Evolutionary conservation across 1,140 invertebrate genomes (phyloP), one percentile per base, ranked within the genome.

Genomic region (Ceratosolen fusciceps): DNA sequence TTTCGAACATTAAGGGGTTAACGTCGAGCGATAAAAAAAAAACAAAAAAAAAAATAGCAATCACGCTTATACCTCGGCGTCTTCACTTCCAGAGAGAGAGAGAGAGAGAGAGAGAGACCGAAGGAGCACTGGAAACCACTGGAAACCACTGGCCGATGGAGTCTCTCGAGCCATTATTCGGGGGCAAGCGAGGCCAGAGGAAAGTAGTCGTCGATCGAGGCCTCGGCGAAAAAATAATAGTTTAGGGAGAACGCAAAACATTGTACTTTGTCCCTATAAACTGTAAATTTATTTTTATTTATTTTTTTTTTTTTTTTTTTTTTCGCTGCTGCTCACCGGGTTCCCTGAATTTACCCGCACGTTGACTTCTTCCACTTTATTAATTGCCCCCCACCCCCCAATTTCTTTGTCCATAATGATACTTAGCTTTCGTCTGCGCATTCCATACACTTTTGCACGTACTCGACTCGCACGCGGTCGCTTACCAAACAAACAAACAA

Each of bases 221-320:
- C 77, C 77, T 79, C 74, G 77, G 29, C 58, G 29, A 65, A 74
- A n/a, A n/a, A 74, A 60, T 74, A 62, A 74, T 79, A 71, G 49
- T 31, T 77, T 26, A 26, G 49, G 37, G 52, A 77, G 21, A 43
- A 34, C 43, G 10, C 58, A 37, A 47, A 68, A 79, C 60, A 79
- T 74, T 74, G 71, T 74, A 79, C 21, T 54, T 73, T 39, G 39
- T 60, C 43, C 31, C 29, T 10, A 19, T 8, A 16, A 4, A 21
- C 49, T 52, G 49, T 52, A 52, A 52, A 52, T 52, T 16, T 19
- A 16, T 8, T 52, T 52, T 52, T 52, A 16, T 47, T 9, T 47
- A n/a, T n/a, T n/a, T n/a, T n/a, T n/a, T n/a, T n/a, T n/a, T n/a
- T n/a, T n/a, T n/a, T n/a, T n/a, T n/a, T n/a, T n/a, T n/a, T n/a